These are phyloP conservation scores for Orientallactaga sibirica DNA, from an alignment of 2,797 vertebrate species.

Conservation along the genomic window DNA sequence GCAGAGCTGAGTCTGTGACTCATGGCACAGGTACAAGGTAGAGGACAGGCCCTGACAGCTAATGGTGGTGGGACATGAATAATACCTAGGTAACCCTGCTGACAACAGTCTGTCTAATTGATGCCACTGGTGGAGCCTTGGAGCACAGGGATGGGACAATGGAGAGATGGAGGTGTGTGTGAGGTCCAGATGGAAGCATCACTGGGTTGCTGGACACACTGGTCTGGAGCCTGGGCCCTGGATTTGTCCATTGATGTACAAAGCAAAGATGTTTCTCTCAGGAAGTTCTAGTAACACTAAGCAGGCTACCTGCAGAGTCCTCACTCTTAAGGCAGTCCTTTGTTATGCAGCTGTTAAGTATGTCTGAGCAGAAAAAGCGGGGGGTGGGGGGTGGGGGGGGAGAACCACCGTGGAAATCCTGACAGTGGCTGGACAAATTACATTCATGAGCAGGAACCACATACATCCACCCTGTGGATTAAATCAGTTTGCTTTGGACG, in stretches of 20 bases:
- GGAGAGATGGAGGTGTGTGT: too few species aligned
- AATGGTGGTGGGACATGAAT: background rate
- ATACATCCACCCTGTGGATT: background rate
- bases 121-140: background rate
- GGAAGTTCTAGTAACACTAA: background rate
- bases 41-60: rapidly evolving
- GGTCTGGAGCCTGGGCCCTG: background rate
- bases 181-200: background rate
- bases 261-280: background rate
- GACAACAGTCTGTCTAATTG: background rate
- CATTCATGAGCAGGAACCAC: background rate
- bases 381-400: background rate
- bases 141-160: background rate
- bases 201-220: background rate
- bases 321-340: background rate
- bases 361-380: background rate
- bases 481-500: background rate
- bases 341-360: background rate
- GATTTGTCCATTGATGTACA: background rate
- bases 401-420: background rate
- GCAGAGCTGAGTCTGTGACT: background rate
- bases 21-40: background rate
- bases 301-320: background rate
- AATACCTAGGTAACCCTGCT: background rate
- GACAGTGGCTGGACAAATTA: background rate